Evolutionary conservation across 2,888 invertebrate species (phyloP), one percentile per base, ranked within the genome.

Genomic region (Eustalomyia histrio): DNA sequence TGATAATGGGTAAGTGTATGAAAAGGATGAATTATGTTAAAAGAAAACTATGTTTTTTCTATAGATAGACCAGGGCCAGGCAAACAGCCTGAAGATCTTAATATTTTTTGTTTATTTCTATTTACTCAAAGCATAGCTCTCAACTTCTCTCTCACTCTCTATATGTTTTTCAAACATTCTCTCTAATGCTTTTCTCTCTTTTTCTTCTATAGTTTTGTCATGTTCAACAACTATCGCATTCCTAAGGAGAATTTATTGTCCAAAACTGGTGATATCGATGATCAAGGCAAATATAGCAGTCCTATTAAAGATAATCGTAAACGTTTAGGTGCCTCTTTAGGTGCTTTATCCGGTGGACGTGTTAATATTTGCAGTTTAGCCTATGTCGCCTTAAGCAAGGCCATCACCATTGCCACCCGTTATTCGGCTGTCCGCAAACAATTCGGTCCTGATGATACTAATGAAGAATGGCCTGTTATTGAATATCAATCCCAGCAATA

Each of bases 401-500:
- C 96, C 0, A 90, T 97, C 0, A 92, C 95, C 7, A 97, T 98
- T 81, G 97, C 97, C 0, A 91, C 96, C 18, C 92, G 98, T 17
- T 98, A 98, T 90, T 95, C 97, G 0, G 97, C 94, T 0, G 95
- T 95, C 0, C 92, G 98, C 81, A 93, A 93, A 85, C 99, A 99
- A 91, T 99, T 98, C 89, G 97, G 97, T 0, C 94, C 96, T 0
- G 92, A 94, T 4, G 92, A 92, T 12, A 85, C 84, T 3, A 89
- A 91, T 2, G 88, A 91, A 8, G 98, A 99, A 89, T 92, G 94
- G 81, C 95, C 98, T 0, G 95, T 99, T 1, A 90, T 99, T 84
- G 97, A 98, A 88, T 99, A 99, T 89, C 98, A 97, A 89, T 93
- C 96, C 52, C 97, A 97, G 91, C 96, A 96, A 93, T 94, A 94